Evolutionary conservation across 2,797 vertebrate species (phyloP).

Genomic region (Scolopax bukidnonensis): DNA sequence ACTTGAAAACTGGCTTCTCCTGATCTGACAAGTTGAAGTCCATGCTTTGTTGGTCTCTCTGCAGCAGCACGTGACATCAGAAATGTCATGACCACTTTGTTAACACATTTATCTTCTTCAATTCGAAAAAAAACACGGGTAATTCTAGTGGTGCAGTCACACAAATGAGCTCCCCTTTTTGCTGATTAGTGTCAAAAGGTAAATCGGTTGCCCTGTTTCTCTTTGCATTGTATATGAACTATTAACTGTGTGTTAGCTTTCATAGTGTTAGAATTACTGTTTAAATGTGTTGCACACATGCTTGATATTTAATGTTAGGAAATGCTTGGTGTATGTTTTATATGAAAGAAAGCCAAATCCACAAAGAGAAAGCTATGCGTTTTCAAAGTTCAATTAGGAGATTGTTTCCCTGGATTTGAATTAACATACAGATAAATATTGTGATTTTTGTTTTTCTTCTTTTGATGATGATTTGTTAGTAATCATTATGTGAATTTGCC

Average conservation of each 20-base stretch:
- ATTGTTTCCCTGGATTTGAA: background rate
- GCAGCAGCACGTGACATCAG: constrained; percentile 4
- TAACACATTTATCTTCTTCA: constrained; percentile 57
- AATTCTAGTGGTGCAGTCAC: background rate
- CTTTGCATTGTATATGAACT: background rate
- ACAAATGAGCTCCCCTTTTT: background rate
- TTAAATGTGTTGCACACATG: background rate
- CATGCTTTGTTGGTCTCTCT: constrained; percentile 30
- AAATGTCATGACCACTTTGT: constrained; percentile 51
- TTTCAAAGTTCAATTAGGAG: background rate
- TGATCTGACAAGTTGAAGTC: constrained; percentile 48
- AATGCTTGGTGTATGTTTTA: background rate
- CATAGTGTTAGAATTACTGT: background rate
- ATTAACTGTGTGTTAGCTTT: background rate
- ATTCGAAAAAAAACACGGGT: background rate
- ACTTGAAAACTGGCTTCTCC: constrained; percentile 38
- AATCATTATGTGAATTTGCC: background rate
- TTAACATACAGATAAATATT: background rate
- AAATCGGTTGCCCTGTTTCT: background rate
- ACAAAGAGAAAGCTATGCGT: background rate
- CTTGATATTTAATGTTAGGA: background rate
- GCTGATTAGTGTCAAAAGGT: background rate
- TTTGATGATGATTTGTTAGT: background rate
- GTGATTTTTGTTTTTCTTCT: background rate
- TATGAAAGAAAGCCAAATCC: background rate